Conservation (phyloP, 2,797 vertebrate species). For the Squalus acanthias region DNA sequence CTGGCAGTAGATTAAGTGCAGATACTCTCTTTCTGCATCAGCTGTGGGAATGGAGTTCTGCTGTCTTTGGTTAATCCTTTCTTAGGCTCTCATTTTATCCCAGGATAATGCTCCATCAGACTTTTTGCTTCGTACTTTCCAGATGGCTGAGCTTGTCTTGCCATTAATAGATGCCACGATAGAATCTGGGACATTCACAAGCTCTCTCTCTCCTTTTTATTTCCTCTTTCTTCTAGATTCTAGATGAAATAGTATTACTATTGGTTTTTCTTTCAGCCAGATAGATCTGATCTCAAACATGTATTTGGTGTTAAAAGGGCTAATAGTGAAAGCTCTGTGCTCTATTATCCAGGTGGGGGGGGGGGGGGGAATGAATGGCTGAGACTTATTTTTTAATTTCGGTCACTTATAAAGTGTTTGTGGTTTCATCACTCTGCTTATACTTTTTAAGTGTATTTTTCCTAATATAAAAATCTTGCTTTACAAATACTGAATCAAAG, state of each 20-base stretch:
- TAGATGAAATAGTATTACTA: background rate
- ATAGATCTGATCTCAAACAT: background rate
- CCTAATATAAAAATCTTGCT: background rate
- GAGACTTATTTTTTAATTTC: background rate
- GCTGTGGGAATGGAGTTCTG: background rate
- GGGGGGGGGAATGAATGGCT: background rate
- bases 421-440: background rate
- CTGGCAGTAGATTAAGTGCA: background rate
- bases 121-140: background rate
- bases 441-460: background rate
- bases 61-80: background rate
- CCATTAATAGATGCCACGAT: background rate
- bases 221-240: too few species aligned
- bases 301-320: background rate
- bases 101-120: background rate
- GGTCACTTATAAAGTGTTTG: background rate
- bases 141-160: background rate
- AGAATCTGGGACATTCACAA: background rate
- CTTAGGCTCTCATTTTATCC: background rate
- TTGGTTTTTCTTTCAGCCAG: background rate
- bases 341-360: background rate
- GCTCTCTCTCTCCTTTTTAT: background rate
- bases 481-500: background rate
- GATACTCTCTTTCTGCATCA: constrained; percentile 22
- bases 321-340: background rate